A percentile compares a stretch with the other conserved stretches of the same genome.
phyloP scores from a whole-genome alignment of 2,888 invertebrate genomes.

The Bembecia ichneumoniformis region DNA sequence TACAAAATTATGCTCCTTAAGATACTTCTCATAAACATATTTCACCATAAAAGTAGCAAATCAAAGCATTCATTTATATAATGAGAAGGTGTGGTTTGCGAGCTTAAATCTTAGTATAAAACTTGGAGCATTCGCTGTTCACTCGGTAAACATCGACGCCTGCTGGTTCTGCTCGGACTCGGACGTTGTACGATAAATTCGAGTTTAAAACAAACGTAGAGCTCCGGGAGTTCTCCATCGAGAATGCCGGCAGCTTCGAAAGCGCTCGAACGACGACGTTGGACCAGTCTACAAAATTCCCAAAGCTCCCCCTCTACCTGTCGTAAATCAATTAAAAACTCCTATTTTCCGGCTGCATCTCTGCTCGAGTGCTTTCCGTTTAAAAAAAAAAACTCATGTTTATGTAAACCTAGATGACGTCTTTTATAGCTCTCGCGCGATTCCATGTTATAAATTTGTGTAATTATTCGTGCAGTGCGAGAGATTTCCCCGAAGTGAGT shows the following conservation, averaged over 20 bases:
- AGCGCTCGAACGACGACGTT: neutral
- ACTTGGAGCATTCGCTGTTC: constrained; percentile 10
- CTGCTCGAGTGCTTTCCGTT: neutral
- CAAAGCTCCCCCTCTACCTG: constrained; percentile 18
- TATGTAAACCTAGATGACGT: neutral
- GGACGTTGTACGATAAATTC: constrained; percentile 24
- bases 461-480: constrained; percentile 52
- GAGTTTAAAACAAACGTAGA: constrained; percentile 31
- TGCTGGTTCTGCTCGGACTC: constrained; percentile 15
- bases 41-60: neutral
- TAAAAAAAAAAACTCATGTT: neutral
- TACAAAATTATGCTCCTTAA: no score
- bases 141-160: constrained; percentile 15
- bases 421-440: constrained; percentile 13
- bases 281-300: constrained; percentile 3
- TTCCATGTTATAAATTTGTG: constrained; percentile 56
- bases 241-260: neutral
- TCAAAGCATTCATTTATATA: constrained; percentile 8
- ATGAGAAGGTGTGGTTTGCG: constrained; percentile 3
- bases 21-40: no score
- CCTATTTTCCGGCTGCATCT: constrained; percentile 17
- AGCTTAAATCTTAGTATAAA: constrained; percentile 1
- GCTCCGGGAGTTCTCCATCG: constrained; percentile 10
- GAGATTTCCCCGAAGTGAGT: constrained; percentile 50
- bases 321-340: constrained; percentile 52